Evolutionary conservation across 2,113 vertebrate genomes (phyloP).

Genomic region (Boulengerochromis microlepis): DNA sequence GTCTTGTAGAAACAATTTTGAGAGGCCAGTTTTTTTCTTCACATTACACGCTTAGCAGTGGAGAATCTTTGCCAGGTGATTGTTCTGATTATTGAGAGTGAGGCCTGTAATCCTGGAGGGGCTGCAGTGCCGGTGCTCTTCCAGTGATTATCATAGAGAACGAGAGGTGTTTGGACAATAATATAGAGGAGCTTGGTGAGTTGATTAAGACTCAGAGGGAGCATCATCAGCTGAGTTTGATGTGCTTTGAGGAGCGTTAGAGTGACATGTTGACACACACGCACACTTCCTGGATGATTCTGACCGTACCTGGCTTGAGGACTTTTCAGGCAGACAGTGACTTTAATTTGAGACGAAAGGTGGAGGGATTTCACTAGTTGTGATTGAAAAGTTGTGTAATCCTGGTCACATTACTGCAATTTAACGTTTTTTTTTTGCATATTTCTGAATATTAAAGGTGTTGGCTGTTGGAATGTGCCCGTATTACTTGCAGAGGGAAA

Average conservation of each 20-base stretch:
- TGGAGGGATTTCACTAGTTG: background rate
- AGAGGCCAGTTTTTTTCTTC: background rate
- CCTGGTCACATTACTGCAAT: background rate
- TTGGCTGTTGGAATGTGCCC: background rate
- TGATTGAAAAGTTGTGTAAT: background rate
- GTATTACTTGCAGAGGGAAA: background rate
- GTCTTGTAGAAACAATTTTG: background rate
- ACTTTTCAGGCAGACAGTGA: background rate
- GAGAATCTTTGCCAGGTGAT: background rate
- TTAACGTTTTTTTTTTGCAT: background rate
- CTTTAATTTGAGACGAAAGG: background rate
- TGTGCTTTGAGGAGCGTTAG: background rate
- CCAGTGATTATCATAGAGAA: background rate
- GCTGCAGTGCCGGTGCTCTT: background rate
- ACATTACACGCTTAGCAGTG: background rate
- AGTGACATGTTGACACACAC: background rate
- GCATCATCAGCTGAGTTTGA: background rate
- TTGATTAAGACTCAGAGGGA: background rate
- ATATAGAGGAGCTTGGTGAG: background rate
- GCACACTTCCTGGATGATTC: background rate
- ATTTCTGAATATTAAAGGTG: background rate
- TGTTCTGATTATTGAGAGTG: background rate
- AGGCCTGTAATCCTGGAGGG: background rate
- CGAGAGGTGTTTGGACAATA: background rate
- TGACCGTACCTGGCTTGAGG: background rate